Base-by-base conservation (phyloP, 2,888 invertebrate genomes). In the Yponomeuta sedellus region DNA sequence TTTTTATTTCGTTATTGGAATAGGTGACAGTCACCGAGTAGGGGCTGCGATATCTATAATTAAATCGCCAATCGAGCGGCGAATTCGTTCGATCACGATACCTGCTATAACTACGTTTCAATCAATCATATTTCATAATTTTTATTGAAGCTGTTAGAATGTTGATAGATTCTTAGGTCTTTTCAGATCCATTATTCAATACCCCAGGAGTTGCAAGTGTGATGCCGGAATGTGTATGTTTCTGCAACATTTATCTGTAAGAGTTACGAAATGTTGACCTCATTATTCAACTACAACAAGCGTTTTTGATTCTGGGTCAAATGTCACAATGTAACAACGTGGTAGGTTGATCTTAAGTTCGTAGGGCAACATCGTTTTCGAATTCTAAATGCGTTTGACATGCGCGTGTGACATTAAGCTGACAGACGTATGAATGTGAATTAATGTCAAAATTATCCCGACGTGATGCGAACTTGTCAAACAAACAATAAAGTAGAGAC, bases 391-490 rank as follows among this genome's bases (percentile, higher is more conserved):
- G 10, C 59, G 34, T 56, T 56, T 64, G 64, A 75, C 77, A 78
- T 75, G 74, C 74, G 71, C 71, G 70, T 77, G 78, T 77, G 78
- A 77, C 78, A 78, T 78, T 77, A 75, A 77, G 25, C 56, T 64
- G 63, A 69, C 71, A 75, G 81, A 81, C 83, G 80, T 74, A 75
- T 79, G 80, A 83, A 82, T 82, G 67, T 71, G 74, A 74, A 71
- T 75, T 59, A 39, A 20, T 59, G 73, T 77, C 76, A 71, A 81
- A 83, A 83, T 74, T 70, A 73, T 76, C 75, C 73, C 77, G 67
- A 69, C 70, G 67, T 71, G 72, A 80, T 72, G 78, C 70, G 77
- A 81, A 79, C 73, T 72, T 77, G 79, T 77, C 79, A 79, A 67
- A 75, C 70, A 72, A 74, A 83, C 82, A 83, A 84, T 82, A 72